phyloP scores from a whole-genome alignment of 1,140 invertebrate species.

The Drosophila novamexicana region DNA sequence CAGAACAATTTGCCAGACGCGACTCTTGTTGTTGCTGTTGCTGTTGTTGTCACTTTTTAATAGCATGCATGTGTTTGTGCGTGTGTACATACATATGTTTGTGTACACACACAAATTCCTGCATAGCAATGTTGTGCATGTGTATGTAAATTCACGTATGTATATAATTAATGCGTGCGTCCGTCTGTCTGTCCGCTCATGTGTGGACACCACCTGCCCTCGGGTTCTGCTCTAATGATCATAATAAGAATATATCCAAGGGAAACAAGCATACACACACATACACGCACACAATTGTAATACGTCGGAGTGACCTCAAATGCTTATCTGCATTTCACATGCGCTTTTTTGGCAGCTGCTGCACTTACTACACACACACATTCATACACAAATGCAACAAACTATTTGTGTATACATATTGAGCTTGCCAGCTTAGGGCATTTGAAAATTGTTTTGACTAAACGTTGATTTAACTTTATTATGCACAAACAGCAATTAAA shows the following conservation, averaged over 20 bases:
- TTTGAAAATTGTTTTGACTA: slow-evolving; percentile 23
- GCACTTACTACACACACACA: slow-evolving; percentile 37
- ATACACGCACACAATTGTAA: slow-evolving; percentile 38
- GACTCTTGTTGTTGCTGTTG: slow-evolving; percentile 21
- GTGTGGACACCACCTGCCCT: slow-evolving; percentile 78
- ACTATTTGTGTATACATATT: slow-evolving; percentile 47
- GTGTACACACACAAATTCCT: slow-evolving; percentile 10
- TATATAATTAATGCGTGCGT: slow-evolving; percentile 72
- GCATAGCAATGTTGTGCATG: slow-evolving; percentile 24
- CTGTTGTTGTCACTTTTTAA: slow-evolving; percentile 39
- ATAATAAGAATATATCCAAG: slow-evolving; percentile 54
- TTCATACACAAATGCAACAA: slow-evolving; percentile 22
- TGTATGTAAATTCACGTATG: slow-evolving; percentile 31
- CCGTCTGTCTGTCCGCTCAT: slow-evolving; percentile 41
- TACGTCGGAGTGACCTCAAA: slow-evolving; percentile 52
- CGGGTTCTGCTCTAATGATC: slow-evolving; percentile 73
- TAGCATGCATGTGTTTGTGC: slow-evolving; percentile 6
- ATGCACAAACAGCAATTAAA: slow-evolving; percentile 72
- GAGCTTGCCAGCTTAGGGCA: slow-evolving; percentile 26
- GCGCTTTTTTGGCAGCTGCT: slow-evolving; percentile 67
- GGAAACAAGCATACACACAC: slow-evolving; percentile 39
- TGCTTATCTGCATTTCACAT: slow-evolving; percentile 56
- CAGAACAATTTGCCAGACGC: slow-evolving; percentile 50
- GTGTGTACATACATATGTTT: not conserved
- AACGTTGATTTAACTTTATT: slow-evolving; percentile 51